Conservation (phyloP, 2,888 invertebrate species). For the Mimachlamys varia region DNA sequence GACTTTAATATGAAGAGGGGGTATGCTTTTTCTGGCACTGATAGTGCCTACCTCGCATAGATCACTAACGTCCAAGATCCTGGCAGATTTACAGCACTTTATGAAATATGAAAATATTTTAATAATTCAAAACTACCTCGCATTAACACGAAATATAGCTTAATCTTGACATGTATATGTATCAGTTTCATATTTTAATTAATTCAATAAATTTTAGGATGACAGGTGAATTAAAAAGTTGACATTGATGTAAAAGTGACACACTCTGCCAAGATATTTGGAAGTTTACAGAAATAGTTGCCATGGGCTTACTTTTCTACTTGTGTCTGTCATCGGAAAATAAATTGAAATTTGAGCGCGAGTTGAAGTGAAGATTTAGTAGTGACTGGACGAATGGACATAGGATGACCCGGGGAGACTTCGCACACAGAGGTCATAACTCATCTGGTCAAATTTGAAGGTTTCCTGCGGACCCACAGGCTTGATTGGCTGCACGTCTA, state of each 20-base stretch:
- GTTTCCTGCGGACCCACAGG: neutral
- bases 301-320: neutral
- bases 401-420: neutral
- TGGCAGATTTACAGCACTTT: constrained; percentile 13
- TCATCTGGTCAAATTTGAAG: constrained; percentile 31
- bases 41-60: neutral
- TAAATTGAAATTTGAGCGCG: constrained; percentile 27
- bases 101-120: constrained; percentile 29
- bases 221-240: constrained; percentile 8
- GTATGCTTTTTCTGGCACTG: neutral
- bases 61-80: neutral
- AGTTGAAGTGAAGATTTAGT: constrained; percentile 36
- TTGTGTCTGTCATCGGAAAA: neutral
- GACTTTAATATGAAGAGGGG: neutral
- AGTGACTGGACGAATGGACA: neutral
- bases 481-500: neutral
- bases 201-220: constrained; percentile 25
- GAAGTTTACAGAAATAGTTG: neutral
- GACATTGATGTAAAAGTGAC: constrained; percentile 15
- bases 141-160: constrained; percentile 34
- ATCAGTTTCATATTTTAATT: constrained; percentile 36
- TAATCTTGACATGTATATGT: constrained; percentile 28
- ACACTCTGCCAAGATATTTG: neutral
- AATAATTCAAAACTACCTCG: constrained; percentile 20
- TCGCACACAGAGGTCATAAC: neutral